Percentiles rank a stretch among this genome's conserved stretches.
Evolutionary conservation across 2,113 vertebrate species (phyloP).

Genomic region (Pagrus major): DNA sequence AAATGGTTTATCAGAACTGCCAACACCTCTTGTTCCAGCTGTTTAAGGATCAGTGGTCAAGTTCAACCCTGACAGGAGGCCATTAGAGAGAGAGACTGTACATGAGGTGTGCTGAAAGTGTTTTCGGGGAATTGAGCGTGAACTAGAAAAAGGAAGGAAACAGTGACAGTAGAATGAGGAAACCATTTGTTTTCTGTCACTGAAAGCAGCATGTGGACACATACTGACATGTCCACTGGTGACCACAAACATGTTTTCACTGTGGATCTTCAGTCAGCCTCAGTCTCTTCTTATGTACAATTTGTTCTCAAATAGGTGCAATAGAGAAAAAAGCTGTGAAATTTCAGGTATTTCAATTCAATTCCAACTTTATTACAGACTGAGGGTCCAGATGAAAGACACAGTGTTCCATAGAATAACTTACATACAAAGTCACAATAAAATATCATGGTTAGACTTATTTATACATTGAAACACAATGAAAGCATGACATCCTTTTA

Average conservation of each 20-base stretch:
- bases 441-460: no score
- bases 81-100: neutral
- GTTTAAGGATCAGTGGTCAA: neutral
- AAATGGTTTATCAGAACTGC: neutral
- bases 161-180: slow-evolving; percentile 38
- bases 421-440: no score
- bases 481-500: neutral
- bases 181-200: slow-evolving; percentile 31
- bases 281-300: neutral
- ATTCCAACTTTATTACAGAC: no score
- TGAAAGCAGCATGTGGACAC: slow-evolving; percentile 28
- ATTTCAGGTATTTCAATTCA: neutral
- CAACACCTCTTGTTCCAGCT: neutral
- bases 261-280: neutral
- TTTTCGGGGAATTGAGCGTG: neutral
- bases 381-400: no score
- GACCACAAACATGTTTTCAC: slow-evolving; percentile 3
- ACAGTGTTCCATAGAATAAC: no score
- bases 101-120: slow-evolving; percentile 22
- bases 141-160: slow-evolving; percentile 54
- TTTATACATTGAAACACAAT: neutral
- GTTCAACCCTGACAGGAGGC: neutral
- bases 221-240: neutral
- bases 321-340: neutral
- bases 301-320: neutral